phyloP scores from a whole-genome alignment of 1,140 invertebrate genomes.

The Penaeus indicus region DNA sequence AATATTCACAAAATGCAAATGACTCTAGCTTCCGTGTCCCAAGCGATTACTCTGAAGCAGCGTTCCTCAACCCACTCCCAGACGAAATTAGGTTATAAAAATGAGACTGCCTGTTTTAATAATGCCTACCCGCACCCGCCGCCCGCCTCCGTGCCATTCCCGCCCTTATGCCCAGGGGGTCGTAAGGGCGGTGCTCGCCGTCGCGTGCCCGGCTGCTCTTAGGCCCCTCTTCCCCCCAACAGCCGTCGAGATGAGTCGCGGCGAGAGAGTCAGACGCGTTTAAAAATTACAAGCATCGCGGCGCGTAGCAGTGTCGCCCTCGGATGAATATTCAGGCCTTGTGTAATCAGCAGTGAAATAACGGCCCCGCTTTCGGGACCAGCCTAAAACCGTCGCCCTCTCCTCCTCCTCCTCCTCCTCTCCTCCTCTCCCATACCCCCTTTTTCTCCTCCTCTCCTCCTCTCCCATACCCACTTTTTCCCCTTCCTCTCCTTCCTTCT shows the following conservation, averaged over 20 bases:
- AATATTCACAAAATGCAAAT: constrained; percentile 65
- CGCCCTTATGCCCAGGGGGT: not conserved
- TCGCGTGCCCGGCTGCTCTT: not conserved
- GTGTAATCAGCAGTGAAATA: constrained; percentile 63
- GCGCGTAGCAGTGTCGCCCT: constrained; percentile 57
- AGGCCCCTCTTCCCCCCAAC: constrained; percentile 41
- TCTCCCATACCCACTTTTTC: too few species aligned
- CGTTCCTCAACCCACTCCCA: constrained; percentile 62
- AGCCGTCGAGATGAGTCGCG: constrained; percentile 37
- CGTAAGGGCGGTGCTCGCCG: not conserved
- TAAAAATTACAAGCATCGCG: constrained; percentile 63
- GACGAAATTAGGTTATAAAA: constrained; percentile 64
- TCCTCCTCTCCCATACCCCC: too few species aligned
- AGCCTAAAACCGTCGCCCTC: too few species aligned
- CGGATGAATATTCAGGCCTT: constrained; percentile 61
- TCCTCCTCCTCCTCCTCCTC: too few species aligned
- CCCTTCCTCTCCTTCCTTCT: too few species aligned
- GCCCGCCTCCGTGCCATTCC: not conserved
- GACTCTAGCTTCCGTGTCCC: constrained; percentile 62
- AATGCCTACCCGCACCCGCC: constrained; percentile 43
- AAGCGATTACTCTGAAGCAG: constrained; percentile 62
- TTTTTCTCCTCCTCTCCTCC: too few species aligned
- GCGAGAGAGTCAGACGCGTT: constrained; percentile 44
- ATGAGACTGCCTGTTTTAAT: constrained; percentile 63
- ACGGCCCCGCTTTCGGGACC: constrained; percentile 42